A percentile compares a stretch with the other conserved stretches of the same genome.
phyloP scores from a whole-genome alignment of 1,140 invertebrate genomes.

The Achatina immaculata region DNA sequence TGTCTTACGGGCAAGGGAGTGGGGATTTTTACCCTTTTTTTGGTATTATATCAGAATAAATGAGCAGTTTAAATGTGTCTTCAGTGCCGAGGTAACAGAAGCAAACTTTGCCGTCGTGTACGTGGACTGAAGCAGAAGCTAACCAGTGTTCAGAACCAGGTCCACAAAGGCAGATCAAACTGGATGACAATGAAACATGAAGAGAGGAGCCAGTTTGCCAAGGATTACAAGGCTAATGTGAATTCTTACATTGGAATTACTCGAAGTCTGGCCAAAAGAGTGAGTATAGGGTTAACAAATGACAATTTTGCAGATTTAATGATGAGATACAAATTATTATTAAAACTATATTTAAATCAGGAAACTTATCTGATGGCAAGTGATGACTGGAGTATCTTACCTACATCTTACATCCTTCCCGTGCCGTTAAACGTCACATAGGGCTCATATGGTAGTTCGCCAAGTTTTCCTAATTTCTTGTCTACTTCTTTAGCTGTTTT shows the following conservation, averaged over 20 bases:
- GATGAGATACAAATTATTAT: too few species aligned
- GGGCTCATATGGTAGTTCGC: too few species aligned
- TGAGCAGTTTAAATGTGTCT: background rate
- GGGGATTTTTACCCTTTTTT: too few species aligned
- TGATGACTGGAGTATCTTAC: too few species aligned
- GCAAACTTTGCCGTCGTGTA: conserved; percentile 40
- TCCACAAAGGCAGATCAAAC: conserved; percentile 35
- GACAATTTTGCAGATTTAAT: too few species aligned
- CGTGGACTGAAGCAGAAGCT: conserved; percentile 39
- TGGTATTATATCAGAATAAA: background rate
- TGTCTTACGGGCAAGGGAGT: too few species aligned
- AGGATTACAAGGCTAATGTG: conserved; percentile 5
- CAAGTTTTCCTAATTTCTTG: too few species aligned
- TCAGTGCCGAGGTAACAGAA: conserved; percentile 40
- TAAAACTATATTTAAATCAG: too few species aligned
- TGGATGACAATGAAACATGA: conserved; percentile 36
- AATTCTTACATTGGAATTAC: conserved; percentile 34
- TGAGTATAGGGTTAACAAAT: background rate
- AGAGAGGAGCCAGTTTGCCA: conserved; percentile 31
- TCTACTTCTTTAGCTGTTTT: too few species aligned
- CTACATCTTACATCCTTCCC: too few species aligned
- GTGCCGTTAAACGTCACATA: too few species aligned
- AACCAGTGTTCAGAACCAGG: conserved; percentile 30
- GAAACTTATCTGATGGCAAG: too few species aligned
- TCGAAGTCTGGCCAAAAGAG: conserved; percentile 25